These are phyloP conservation scores for Montifringilla adamsi DNA, from an alignment of 2,113 vertebrate species.

Conservation along the genomic window DNA sequence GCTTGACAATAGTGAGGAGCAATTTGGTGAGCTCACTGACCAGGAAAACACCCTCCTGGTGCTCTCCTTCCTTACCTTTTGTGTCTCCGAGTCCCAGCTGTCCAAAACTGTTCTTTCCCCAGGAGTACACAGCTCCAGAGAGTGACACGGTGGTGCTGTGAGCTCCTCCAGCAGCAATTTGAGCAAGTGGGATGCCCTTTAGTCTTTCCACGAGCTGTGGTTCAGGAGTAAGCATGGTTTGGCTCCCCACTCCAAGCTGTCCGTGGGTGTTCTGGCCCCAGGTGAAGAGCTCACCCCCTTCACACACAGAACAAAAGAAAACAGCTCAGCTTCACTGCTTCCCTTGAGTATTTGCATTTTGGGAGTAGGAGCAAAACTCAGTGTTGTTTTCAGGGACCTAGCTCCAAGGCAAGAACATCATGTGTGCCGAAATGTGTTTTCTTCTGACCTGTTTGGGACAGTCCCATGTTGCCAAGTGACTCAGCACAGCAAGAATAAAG, in stretches of 20 bases:
- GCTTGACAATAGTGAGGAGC: neutral
- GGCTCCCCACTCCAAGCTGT: conserved; percentile 84
- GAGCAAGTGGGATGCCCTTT: conserved; percentile 82
- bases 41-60: neutral
- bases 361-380: neutral
- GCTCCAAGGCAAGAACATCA: neutral
- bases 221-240: neutral
- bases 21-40: neutral
- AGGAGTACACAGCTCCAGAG: conserved; percentile 88
- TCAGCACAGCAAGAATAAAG: neutral
- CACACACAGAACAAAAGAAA: conserved; percentile 7
- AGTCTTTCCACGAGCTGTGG: conserved; percentile 81
- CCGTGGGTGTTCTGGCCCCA: conserved; percentile 86
- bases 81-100: conserved; percentile 90
- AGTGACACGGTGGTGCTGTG: conserved; percentile 85
- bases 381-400: neutral
- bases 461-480: neutral
- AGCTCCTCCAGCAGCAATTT: conserved; percentile 86
- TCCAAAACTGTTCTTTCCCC: conserved; percentile 89
- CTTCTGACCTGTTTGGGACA: neutral
- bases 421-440: neutral
- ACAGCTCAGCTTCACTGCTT: neutral
- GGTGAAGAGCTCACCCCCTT: conserved; percentile 87
- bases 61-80: conserved; percentile 67
- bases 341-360: neutral